Conservation (phyloP, 2,888 invertebrate genomes). For the Tryphoninae sp. region DNA sequence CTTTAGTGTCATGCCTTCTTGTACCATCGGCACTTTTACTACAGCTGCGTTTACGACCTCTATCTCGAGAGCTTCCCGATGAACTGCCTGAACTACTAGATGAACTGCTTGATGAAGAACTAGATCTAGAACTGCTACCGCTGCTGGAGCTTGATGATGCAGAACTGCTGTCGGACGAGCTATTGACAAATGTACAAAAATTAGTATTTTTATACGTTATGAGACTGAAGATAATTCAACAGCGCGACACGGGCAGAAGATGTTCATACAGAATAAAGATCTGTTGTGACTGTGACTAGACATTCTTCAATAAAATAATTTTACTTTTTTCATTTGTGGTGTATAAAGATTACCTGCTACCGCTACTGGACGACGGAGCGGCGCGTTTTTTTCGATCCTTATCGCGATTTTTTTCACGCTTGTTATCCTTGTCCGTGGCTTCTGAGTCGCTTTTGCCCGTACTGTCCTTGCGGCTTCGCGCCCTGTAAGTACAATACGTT, state of each 20-base stretch:
- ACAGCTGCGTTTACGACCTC: conserved; percentile 83
- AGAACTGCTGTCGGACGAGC: conserved; percentile 92
- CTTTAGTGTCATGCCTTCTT: conserved; percentile 80
- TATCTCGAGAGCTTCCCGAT: conserved; percentile 84
- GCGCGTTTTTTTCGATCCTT: conserved; percentile 87
- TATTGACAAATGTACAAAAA: conserved; percentile 67
- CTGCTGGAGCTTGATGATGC: conserved; percentile 82
- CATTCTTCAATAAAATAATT: not conserved
- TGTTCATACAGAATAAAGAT: too few relatives aligned
- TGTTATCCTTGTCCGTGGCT: conserved; percentile 88
- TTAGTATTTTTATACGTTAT: too few relatives aligned
- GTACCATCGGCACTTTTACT: conserved; percentile 79
- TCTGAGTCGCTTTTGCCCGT: conserved; percentile 84
- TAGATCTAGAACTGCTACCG: conserved; percentile 84
- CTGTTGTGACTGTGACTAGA: too few relatives aligned
- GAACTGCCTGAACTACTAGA: conserved; percentile 89
- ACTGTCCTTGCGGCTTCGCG: conserved; percentile 86
- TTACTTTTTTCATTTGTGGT: conserved; percentile 68
- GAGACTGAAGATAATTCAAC: too few relatives aligned
- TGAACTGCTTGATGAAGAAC: conserved; percentile 89
- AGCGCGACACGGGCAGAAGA: too few relatives aligned
- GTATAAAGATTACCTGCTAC: conserved; percentile 84
- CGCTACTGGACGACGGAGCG: conserved; percentile 91
- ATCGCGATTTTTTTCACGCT: conserved; percentile 85
- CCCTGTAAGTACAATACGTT: conserved; percentile 83